Evolutionary conservation across 2,888 invertebrate species (phyloP).

Genomic region (Polietes domitor): DNA sequence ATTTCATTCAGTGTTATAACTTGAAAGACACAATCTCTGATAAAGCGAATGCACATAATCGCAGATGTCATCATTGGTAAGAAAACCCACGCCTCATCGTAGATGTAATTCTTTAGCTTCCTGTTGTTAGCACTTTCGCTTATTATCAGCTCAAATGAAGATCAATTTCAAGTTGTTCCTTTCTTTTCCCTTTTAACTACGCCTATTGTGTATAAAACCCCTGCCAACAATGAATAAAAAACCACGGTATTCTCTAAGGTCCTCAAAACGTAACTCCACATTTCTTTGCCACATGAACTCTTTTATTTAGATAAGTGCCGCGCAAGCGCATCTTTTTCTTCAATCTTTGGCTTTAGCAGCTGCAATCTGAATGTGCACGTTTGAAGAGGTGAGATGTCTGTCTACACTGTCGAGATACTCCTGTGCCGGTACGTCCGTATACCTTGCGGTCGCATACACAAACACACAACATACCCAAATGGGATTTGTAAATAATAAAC

Average conservation of each 20-base stretch:
- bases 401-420: constrained; percentile 44
- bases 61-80: no score
- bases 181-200: no score
- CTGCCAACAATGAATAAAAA: constrained; percentile 7
- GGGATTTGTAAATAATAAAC: constrained; percentile 52
- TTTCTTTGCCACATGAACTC: constrained; percentile 64
- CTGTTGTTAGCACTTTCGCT: no score
- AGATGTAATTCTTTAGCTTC: no score
- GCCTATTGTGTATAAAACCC: no score
- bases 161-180: no score
- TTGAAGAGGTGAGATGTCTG: constrained; percentile 64
- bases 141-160: no score
- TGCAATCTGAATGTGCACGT: constrained; percentile 56
- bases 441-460: background rate
- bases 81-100: no score
- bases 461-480: background rate
- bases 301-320: constrained; percentile 75
- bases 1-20: no score
- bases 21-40: no score
- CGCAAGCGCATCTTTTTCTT: constrained; percentile 74
- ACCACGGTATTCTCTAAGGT: background rate
- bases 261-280: constrained; percentile 28
- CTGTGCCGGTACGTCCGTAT: background rate
- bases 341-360: constrained; percentile 72
- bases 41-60: no score